Conservation (phyloP, 23 tunicate species). For the Aplidium turbinatum region DNA sequence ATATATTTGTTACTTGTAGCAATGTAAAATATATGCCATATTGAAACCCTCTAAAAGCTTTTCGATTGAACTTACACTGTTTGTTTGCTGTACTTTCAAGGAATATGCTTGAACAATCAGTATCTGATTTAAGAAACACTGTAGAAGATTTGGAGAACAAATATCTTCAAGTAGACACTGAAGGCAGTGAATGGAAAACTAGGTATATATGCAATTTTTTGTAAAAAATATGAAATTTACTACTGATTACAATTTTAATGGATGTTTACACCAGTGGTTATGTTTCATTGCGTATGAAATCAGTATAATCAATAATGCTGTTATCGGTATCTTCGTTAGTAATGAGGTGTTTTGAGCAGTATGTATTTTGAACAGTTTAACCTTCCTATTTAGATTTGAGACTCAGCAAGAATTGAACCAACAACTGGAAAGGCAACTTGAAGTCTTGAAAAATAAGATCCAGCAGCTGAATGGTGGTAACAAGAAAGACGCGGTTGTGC, state of each 20-base stretch:
- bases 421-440: slow-evolving; percentile 56
- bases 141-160: slow-evolving; percentile 61
- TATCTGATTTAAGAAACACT: slow-evolving; percentile 51
- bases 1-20: not conserved
- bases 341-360: too few relatives aligned
- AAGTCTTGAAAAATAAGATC: slow-evolving; percentile 54
- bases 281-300: too few relatives aligned
- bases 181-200: slow-evolving; percentile 86
- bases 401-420: slow-evolving; percentile 78
- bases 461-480: slow-evolving; percentile 39
- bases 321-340: too few relatives aligned
- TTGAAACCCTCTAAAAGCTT: not conserved
- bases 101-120: slow-evolving; percentile 74
- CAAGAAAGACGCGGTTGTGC: slow-evolving; percentile 31
- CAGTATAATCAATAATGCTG: too few relatives aligned
- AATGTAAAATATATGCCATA: not conserved
- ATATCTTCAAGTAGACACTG: slow-evolving; percentile 42
- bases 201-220: too few relatives aligned
- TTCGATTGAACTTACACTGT: not conserved
- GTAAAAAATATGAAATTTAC: too few relatives aligned
- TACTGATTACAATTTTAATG: too few relatives aligned
- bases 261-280: too few relatives aligned
- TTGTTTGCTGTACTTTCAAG: slow-evolving; percentile 25
- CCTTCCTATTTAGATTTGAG: slow-evolving; percentile 75
- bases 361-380: too few relatives aligned